These are phyloP conservation scores for Eumerus sabulonum DNA, from an alignment of 2,888 invertebrate species.

Conservation along the genomic window DNA sequence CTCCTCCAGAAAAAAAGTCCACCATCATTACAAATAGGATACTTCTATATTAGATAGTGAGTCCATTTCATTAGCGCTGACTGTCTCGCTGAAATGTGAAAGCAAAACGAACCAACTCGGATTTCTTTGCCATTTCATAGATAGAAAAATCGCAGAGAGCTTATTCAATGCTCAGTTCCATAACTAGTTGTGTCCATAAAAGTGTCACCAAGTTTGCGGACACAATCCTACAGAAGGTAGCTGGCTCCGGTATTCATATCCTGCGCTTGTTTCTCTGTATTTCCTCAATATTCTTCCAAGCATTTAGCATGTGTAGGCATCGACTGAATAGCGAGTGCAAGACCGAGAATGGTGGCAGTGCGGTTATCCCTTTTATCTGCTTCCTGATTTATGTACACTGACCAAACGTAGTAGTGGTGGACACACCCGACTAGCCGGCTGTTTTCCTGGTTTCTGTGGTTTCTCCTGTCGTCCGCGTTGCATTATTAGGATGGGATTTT, in stretches of 20 bases:
- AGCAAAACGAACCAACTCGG: slow-evolving; percentile 4
- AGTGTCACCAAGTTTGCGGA: slow-evolving; percentile 65
- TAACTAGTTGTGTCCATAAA: slow-evolving; percentile 53
- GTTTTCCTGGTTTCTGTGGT: slow-evolving; percentile 59
- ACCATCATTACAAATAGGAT: too few relatives aligned
- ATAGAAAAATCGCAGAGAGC: slow-evolving; percentile 39
- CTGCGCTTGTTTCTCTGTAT: slow-evolving; percentile 25
- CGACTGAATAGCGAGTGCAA: not conserved
- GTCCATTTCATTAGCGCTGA: not conserved
- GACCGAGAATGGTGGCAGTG: slow-evolving; percentile 14
- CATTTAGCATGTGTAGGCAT: slow-evolving; percentile 48
- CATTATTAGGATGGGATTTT: slow-evolving; percentile 35
- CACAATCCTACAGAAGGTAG: slow-evolving; percentile 57
- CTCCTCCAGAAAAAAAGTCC: too few relatives aligned
- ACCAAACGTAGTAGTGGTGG: slow-evolving; percentile 40
- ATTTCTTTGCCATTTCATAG: slow-evolving; percentile 28
- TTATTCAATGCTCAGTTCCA: too few relatives aligned
- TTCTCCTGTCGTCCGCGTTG: slow-evolving; percentile 21
- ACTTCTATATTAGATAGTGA: too few relatives aligned
- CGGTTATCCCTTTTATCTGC: slow-evolving; percentile 56
- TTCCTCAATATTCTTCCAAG: slow-evolving; percentile 24
- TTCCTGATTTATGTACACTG: slow-evolving; percentile 58
- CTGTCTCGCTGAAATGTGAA: slow-evolving; percentile 13
- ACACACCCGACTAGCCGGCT: slow-evolving; percentile 44
- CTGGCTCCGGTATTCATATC: slow-evolving; percentile 33